Base-by-base conservation (phyloP, 1,140 invertebrate species). In the Cotesia glomerata region DNA sequence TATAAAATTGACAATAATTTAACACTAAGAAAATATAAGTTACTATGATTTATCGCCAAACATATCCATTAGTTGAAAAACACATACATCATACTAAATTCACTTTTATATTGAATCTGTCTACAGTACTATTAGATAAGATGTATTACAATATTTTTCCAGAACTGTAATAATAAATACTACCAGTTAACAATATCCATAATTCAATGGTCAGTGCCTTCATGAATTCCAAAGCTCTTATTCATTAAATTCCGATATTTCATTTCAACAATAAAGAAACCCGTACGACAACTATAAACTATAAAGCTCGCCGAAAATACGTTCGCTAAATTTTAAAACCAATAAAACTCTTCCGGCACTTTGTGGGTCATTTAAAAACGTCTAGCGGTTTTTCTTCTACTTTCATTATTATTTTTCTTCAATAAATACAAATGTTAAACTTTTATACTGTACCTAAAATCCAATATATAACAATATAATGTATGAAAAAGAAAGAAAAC, bases 191-290 rank as follows among this genome's bases (percentile, higher is more conserved):
- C 5, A 16, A 11, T 64, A n/a, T 35, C 62, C 62, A 64, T 39
- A 35, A 64, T 64, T 35, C 35, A 64, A 64, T 64, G 32, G 32
- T 64, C 62, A 64, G 35, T 54, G 1, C 5, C 16, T 14, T 18
- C 5, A 54, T 54, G 5, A 54, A 14, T 18, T 14, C 16, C 13
- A 54, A 14, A 13, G 52, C 7, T 45, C 39, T 7, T 62, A 52
- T 65, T 63, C 51, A 71, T 71, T 63, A 71, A 71, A 71, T 58
- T 71, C 59, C 39, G 59, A 71, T 71, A 52, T 71, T 51, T 49
- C 59, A n/a, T 45, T 71, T 62, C 1, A 8, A n/a, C 26, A 45
- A 59, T 45, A 61, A 69, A 61, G n/a, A 39, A 26, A 45, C 13
- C 16, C n/a, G n/a, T 54, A n/a, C 13, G 45, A n/a, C 13, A 49